Conservation (phyloP, 2,113 vertebrate genomes). For the Tenrec ecaudatus region DNA sequence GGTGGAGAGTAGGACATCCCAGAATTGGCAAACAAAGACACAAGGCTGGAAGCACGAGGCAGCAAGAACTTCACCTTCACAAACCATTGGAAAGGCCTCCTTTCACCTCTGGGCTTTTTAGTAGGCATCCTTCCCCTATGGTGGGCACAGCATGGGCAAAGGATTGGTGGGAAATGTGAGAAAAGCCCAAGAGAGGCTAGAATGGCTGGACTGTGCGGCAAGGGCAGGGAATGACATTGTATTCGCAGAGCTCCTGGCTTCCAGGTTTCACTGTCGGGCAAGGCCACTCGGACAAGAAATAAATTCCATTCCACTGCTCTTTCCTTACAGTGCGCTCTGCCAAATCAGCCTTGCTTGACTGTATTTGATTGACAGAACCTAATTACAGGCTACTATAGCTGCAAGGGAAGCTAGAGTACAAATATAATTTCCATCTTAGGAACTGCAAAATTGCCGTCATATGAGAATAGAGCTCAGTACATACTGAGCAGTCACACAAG, state of each 20-base stretch:
- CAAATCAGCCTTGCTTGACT: background rate
- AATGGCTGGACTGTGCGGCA: background rate
- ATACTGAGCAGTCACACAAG: background rate
- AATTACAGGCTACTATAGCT: background rate
- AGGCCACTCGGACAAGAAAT: background rate
- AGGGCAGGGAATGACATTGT: background rate
- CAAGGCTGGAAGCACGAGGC: no score
- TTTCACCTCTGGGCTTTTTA: background rate
- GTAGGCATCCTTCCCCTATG: background rate
- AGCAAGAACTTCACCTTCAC: background rate
- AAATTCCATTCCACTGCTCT: background rate
- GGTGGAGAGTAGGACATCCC: background rate
- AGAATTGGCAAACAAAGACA: no score
- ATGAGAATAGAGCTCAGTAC: background rate
- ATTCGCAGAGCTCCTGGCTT: background rate
- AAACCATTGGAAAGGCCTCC: background rate
- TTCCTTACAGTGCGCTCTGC: background rate
- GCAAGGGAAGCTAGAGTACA: background rate
- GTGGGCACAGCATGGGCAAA: background rate
- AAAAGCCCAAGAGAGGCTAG: background rate
- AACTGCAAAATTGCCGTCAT: background rate
- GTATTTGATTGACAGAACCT: constrained; percentile 3
- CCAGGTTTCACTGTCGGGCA: background rate
- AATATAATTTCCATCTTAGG: background rate
- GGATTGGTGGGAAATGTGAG: background rate